These are phyloP conservation scores for Brachionus asplanchnoidis DNA, from an alignment of 1,140 invertebrate genomes.

Conservation along the genomic window DNA sequence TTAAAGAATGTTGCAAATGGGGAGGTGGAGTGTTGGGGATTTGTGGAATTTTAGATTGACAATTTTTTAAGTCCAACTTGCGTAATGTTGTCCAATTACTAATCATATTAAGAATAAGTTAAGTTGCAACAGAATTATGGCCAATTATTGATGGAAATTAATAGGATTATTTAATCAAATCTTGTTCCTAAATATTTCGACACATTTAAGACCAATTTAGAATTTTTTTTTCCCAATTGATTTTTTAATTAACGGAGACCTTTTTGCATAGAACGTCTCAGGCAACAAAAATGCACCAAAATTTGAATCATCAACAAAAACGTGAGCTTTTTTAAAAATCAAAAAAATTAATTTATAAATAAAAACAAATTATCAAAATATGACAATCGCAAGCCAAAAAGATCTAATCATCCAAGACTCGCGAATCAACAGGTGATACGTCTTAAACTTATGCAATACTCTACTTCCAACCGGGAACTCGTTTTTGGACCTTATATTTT, in stretches of 20 bases:
- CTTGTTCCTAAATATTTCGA: background rate
- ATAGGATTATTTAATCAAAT: slow-evolving; percentile 27
- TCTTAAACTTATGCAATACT: background rate
- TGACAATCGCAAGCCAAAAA: background rate
- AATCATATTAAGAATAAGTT: slow-evolving; percentile 17
- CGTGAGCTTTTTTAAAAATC: background rate
- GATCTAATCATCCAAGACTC: background rate
- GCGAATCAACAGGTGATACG: background rate
- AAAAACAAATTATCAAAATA: background rate
- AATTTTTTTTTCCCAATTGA: background rate
- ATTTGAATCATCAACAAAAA: background rate
- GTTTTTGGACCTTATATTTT: background rate
- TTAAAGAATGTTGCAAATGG: background rate
- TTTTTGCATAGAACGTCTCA: background rate
- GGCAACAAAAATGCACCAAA: background rate
- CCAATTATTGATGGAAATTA: background rate
- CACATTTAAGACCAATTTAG: background rate
- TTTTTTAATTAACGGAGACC: slow-evolving; percentile 2
- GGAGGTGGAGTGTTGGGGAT: background rate
- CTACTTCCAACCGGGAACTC: background rate
- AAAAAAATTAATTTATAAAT: slow-evolving; percentile 5
- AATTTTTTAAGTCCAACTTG: slow-evolving; percentile 16
- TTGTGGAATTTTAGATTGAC: slow-evolving; percentile 33
- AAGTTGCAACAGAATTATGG: background rate
- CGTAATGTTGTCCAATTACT: background rate